Evolutionary conservation across 2,888 invertebrate genomes (phyloP).

Genomic region (Apamea crenata): DNA sequence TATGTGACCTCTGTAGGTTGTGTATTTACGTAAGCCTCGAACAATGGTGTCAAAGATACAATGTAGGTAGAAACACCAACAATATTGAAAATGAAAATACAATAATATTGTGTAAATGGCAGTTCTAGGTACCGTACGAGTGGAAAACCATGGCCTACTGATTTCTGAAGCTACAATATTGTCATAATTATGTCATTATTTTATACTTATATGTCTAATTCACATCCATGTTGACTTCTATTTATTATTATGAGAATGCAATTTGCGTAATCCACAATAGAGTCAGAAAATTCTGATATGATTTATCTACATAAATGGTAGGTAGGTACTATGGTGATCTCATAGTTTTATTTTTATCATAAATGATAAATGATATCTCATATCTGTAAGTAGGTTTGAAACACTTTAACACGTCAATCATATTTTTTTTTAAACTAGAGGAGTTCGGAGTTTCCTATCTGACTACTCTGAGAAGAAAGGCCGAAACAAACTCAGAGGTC

Average conservation of each 20-base stretch:
- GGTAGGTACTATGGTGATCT: neutral
- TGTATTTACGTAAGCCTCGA: neutral
- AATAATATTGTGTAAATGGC: conserved; percentile 13
- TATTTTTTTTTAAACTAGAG: too few relatives aligned
- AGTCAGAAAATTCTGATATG: neutral
- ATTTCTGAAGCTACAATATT: conserved; percentile 17
- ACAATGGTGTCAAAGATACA: conserved; percentile 14
- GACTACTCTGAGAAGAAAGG: too few relatives aligned
- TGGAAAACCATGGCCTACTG: conserved; percentile 41
- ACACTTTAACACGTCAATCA: too few relatives aligned
- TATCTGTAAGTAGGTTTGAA: too few relatives aligned
- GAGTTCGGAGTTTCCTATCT: too few relatives aligned
- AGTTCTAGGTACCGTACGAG: neutral
- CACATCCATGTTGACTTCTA: neutral
- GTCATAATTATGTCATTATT: conserved; percentile 2
- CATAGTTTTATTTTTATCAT: neutral
- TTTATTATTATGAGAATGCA: conserved; percentile 8
- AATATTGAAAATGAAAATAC: conserved; percentile 14
- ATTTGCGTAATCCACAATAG: neutral
- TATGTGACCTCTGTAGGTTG: neutral
- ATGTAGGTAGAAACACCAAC: neutral
- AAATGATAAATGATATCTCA: too few relatives aligned
- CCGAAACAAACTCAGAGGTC: too few relatives aligned
- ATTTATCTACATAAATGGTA: neutral
- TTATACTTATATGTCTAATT: neutral